Evolutionary conservation across 2,113 vertebrate genomes (phyloP).

Genomic region (Aythya baeri): DNA sequence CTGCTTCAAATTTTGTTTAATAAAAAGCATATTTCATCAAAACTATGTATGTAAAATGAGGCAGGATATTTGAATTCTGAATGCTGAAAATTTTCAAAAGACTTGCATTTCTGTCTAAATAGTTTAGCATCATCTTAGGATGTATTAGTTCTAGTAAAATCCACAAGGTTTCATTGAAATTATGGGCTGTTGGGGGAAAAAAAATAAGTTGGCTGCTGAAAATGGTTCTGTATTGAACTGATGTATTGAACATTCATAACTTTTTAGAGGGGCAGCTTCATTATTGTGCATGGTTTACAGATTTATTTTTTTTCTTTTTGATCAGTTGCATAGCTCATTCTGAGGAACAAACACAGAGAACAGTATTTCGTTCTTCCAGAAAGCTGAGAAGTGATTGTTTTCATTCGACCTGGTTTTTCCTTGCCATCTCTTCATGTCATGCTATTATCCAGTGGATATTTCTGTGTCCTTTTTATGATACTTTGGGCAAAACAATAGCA

Average conservation of each 20-base stretch:
- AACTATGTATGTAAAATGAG: slow-evolving; percentile 24
- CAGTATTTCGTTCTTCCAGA: not conserved
- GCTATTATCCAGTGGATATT: not conserved
- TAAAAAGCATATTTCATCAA: slow-evolving; percentile 56
- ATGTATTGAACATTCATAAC: not conserved
- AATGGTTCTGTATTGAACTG: not conserved
- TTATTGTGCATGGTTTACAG: not conserved
- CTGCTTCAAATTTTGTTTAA: slow-evolving; percentile 54
- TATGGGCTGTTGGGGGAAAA: not conserved
- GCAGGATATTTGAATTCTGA: slow-evolving; percentile 40
- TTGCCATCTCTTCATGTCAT: not conserved
- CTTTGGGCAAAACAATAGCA: slow-evolving; percentile 22
- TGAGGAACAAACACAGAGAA: not conserved
- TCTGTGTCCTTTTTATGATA: slow-evolving; percentile 5
- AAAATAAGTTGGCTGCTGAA: slow-evolving; percentile 15
- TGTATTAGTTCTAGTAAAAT: slow-evolving; percentile 16
- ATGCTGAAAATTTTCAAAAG: slow-evolving; percentile 46
- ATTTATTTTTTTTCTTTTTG: not conserved
- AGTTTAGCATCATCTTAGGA: slow-evolving; percentile 31
- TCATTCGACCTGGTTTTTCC: not conserved
- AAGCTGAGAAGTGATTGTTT: not conserved
- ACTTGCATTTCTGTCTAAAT: slow-evolving; percentile 42
- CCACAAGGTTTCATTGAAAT: slow-evolving; percentile 42
- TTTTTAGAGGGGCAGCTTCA: not conserved
- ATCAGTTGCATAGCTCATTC: not conserved